These are phyloP conservation scores for Teleopsis dalmanni DNA, from an alignment of 1,140 invertebrate genomes.

Conservation along the genomic window DNA sequence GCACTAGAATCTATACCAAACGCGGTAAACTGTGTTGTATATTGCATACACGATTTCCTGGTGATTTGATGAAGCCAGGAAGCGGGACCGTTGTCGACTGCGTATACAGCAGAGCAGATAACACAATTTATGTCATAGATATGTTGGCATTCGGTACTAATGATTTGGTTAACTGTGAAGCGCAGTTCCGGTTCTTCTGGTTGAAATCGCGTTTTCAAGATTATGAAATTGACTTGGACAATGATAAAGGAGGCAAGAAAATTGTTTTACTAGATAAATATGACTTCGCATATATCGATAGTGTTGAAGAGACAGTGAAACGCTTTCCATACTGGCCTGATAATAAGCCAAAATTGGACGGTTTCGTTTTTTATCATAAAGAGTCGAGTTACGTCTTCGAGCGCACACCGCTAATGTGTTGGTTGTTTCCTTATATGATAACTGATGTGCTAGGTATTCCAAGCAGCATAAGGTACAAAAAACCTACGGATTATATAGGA, in stretches of 20 bases:
- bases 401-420: slow-evolving; percentile 75
- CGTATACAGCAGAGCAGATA: slow-evolving; percentile 57
- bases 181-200: slow-evolving; percentile 33
- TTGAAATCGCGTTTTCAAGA: slow-evolving; percentile 32
- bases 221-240: slow-evolving; percentile 15
- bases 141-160: slow-evolving; percentile 74
- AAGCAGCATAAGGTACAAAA: slow-evolving; percentile 44
- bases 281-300: slow-evolving; percentile 25
- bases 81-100: slow-evolving; percentile 64
- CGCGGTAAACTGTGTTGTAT: slow-evolving; percentile 53
- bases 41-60: slow-evolving; percentile 66
- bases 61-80: slow-evolving; percentile 50
- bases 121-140: slow-evolving; percentile 72
- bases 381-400: slow-evolving; percentile 68
- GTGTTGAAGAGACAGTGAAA: slow-evolving; percentile 20
- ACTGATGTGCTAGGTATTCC: slow-evolving; percentile 59
- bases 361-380: slow-evolving; percentile 76
- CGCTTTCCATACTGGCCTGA: slow-evolving; percentile 28
- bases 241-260: slow-evolving; percentile 20
- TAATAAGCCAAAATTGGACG: slow-evolving; percentile 54
- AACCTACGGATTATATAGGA: slow-evolving; percentile 46
- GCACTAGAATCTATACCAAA: slow-evolving; percentile 65
- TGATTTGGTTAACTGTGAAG: slow-evolving; percentile 69
- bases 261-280: slow-evolving; percentile 22
- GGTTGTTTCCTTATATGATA: slow-evolving; percentile 83